Conservation (phyloP, 2,113 vertebrate genomes). For the Neolamprologus modestus region DNA sequence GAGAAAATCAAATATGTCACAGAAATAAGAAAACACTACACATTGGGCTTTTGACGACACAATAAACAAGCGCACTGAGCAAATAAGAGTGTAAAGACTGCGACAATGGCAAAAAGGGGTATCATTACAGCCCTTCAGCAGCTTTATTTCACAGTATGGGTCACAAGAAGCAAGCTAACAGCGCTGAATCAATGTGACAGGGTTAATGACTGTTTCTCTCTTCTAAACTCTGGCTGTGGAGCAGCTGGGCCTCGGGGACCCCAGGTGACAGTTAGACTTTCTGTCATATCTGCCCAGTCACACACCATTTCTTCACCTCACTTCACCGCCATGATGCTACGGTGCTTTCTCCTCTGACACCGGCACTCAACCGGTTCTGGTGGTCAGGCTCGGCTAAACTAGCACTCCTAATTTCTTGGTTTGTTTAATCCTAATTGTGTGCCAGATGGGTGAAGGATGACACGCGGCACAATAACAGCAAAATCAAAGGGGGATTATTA, state of each 20-base stretch:
- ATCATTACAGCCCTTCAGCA: constrained; percentile 26
- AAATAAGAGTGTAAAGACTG: background rate
- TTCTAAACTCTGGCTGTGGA: constrained; percentile 47
- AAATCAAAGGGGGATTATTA: background rate
- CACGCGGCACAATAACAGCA: background rate
- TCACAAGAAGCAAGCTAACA: constrained; percentile 39
- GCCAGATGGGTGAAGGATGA: background rate
- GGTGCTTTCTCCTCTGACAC: background rate
- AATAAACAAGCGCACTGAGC: constrained; percentile 31
- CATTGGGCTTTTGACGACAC: constrained; percentile 32
- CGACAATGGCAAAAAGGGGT: constrained; percentile 9
- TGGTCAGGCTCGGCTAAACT: background rate
- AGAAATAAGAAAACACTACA: constrained; percentile 41
- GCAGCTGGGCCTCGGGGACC: constrained; percentile 52
- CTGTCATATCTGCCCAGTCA: constrained; percentile 60
- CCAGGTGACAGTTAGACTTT: constrained; percentile 59
- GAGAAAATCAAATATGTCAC: constrained; percentile 54
- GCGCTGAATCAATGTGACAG: constrained; percentile 60
- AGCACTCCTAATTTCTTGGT: background rate
- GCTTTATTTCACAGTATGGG: constrained; percentile 40
- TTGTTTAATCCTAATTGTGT: constrained; percentile 10
- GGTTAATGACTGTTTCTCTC: constrained; percentile 68
- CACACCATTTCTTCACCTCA: constrained; percentile 55
- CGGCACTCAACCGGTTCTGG: background rate
- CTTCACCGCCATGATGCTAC: background rate